phyloP scores from a whole-genome alignment of 2,797 vertebrate genomes.

The Clamator glandarius region DNA sequence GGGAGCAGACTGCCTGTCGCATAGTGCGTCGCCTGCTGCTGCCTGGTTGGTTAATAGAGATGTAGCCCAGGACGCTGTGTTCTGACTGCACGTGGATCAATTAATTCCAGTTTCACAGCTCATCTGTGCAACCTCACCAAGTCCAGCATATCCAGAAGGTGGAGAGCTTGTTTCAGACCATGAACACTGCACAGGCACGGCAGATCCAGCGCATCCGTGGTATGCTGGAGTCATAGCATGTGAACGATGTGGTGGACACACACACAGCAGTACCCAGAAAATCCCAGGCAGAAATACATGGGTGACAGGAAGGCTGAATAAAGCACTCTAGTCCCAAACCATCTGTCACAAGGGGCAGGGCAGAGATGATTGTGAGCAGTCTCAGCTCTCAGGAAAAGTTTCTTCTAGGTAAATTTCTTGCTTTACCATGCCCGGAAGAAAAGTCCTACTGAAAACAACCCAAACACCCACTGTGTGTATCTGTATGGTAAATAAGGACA shows the following conservation, averaged over 20 bases:
- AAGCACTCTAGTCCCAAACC: neutral
- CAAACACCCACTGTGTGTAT: neutral
- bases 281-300: neutral
- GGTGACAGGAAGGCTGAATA: neutral
- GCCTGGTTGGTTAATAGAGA: neutral
- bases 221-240: accelerated
- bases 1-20: neutral
- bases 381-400: neutral
- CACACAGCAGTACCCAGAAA: neutral
- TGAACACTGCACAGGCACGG: neutral
- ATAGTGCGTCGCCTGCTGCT: neutral
- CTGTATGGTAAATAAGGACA: neutral
- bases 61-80: neutral
- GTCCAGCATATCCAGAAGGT: neutral
- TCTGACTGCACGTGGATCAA: neutral
- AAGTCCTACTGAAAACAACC: neutral
- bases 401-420: neutral
- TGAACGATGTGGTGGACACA: neutral
- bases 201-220: neutral
- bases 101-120: neutral
- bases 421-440: neutral
- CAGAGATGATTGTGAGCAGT: neutral
- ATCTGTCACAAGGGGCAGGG: neutral
- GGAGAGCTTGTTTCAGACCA: neutral
- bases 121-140: neutral